Evolutionary conservation across 2,113 vertebrate species (phyloP), one percentile per base, ranked within the genome.

Genomic region (Theristicus caerulescens): DNA sequence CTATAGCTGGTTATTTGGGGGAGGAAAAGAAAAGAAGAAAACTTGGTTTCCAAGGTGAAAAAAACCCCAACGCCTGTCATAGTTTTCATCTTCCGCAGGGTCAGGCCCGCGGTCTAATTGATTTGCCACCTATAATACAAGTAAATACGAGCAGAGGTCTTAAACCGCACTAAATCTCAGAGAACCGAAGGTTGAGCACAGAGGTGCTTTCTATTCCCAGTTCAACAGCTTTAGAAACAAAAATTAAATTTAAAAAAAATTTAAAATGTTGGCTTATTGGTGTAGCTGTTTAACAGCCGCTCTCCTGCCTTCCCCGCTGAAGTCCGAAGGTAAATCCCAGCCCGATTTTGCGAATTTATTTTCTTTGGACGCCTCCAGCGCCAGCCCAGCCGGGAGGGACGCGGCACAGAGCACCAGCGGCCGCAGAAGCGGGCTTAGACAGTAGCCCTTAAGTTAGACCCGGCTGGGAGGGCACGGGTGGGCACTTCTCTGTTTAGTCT

Each of bases 41-140:
- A 93, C 29, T 59, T n/a, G 52, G 11, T 55, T 46, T 4, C 5
- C 34, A 27, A 64, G 1, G 7, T 24, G 52, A 13, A 26, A 61
- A 55, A 57, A 31, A 49, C 24, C 9, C 16, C 12, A 27, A 16
- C 4, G 38, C 24, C 10, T 38, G 46, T 27, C 82, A 29, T 12
- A 74, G 65, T 67, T 82, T 70, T 49, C 49, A 65, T 69, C 82
- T 32, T 78, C 19, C 9, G 2, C 9, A 42, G 86, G 84, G 91
- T 94, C 93, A 94, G 93, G 73, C 91, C 93, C 64, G 51, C 83
- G 26, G 14, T 66, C 55, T 95, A 83, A 94, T 95, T 89, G 93
- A 86, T 91, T 95, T 40, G 73, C 86, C 89, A 91, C 89, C 86
- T 95, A 13, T 64, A 79, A 89, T 67, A 49, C 27, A 15, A 55